phyloP scores from a whole-genome alignment of 2,888 invertebrate species.

The Tenodera sinensis region DNA sequence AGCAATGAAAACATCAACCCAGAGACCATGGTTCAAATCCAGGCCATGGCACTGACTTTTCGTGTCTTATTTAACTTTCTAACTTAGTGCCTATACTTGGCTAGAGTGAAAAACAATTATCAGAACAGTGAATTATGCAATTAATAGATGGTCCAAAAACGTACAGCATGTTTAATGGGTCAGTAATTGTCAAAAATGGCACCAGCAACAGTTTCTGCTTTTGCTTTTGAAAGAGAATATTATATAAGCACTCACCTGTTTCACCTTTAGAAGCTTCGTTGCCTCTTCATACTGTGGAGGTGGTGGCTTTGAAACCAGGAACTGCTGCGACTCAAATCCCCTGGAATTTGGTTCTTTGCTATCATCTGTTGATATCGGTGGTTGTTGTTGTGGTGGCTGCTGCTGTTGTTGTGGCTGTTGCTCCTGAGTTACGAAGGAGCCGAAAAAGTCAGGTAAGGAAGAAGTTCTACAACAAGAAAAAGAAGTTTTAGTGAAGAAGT shows the following conservation, averaged over 20 bases:
- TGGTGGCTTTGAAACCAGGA: conserved; percentile 49
- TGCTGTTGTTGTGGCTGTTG: background rate
- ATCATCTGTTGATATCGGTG: background rate
- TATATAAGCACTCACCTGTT: conserved; percentile 27
- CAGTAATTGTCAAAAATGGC: too few relatives aligned
- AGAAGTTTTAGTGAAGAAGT: background rate
- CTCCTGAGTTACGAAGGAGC: conserved; percentile 36
- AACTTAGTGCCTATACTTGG: too few relatives aligned
- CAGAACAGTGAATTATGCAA: too few relatives aligned
- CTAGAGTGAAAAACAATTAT: too few relatives aligned
- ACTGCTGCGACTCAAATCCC: conserved; percentile 37
- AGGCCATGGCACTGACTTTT: too few relatives aligned
- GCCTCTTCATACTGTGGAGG: conserved; percentile 72
- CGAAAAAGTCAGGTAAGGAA: conserved; percentile 59
- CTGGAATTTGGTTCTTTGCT: conserved; percentile 1
- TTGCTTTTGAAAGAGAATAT: too few relatives aligned
- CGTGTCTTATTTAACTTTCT: too few relatives aligned
- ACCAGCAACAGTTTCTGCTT: too few relatives aligned
- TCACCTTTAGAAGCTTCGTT: conserved; percentile 54
- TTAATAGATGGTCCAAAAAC: too few relatives aligned
- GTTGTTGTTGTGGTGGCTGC: background rate
- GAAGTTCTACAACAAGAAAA: conserved; percentile 42
- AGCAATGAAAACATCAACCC: too few relatives aligned
- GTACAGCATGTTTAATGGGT: too few relatives aligned
- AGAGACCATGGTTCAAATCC: too few relatives aligned